phyloP scores from a whole-genome alignment of 2,797 vertebrate species.

The Alcedo quadribrachys region DNA sequence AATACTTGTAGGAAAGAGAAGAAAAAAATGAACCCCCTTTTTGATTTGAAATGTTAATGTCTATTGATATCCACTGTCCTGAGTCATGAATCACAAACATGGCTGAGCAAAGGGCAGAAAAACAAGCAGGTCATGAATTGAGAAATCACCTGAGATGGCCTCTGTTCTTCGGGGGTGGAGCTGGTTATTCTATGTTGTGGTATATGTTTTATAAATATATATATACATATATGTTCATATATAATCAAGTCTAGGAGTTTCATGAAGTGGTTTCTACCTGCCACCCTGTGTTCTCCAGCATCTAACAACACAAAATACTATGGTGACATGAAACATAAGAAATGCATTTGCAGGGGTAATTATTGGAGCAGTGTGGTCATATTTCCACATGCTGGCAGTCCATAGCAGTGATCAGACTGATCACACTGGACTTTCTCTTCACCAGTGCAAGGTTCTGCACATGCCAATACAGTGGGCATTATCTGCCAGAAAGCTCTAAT shows the following conservation, averaged over 20 bases:
- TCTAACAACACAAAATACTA: background rate
- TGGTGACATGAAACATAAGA: background rate
- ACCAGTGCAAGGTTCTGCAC: background rate
- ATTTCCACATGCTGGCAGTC: background rate
- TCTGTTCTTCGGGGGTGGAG: background rate
- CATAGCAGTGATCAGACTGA: background rate
- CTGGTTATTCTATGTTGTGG: background rate
- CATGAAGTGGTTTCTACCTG: background rate
- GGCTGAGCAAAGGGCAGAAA: slow-evolving; percentile 23
- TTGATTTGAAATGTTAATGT: slow-evolving; percentile 19
- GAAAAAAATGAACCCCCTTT: background rate
- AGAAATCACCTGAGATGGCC: background rate
- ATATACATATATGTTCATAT: background rate
- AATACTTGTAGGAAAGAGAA: background rate
- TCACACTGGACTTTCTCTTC: background rate
- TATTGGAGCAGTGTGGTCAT: background rate
- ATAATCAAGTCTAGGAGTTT: background rate
- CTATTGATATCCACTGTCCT: background rate
- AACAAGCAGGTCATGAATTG: slow-evolving; percentile 23
- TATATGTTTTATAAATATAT: background rate
- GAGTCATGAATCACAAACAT: background rate
- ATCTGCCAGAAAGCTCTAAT: background rate
- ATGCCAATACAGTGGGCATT: background rate
- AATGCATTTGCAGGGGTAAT: background rate
- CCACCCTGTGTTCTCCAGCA: background rate